These are phyloP conservation scores for Momotus momota DNA, from an alignment of 2,797 vertebrate genomes.

Conservation along the genomic window DNA sequence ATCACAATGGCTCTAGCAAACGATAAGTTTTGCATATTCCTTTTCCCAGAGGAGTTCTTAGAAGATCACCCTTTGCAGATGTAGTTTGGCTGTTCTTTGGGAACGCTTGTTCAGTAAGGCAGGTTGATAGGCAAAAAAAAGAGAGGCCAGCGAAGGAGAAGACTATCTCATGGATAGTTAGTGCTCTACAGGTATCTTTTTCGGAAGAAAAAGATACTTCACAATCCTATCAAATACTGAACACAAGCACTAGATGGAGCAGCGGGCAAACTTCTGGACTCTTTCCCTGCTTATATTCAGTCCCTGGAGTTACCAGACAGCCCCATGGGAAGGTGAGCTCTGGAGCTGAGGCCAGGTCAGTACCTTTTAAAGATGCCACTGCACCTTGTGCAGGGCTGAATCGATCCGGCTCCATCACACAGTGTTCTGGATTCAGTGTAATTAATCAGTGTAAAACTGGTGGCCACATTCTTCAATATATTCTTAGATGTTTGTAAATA, in stretches of 20 bases:
- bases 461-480: neutral
- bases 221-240: neutral
- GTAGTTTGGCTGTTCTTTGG: neutral
- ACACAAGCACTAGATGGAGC: slow-evolving; percentile 71
- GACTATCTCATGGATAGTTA: neutral
- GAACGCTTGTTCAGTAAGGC: neutral
- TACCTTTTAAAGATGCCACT: neutral
- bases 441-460: neutral
- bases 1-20: neutral
- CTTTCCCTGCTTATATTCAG: neutral
- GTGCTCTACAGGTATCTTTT: neutral
- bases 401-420: accelerated
- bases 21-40: neutral
- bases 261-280: slow-evolving; percentile 41
- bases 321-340: neutral
- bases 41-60: neutral
- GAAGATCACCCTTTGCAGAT: neutral
- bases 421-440: neutral
- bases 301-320: neutral
- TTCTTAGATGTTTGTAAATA: neutral
- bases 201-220: neutral
- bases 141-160: neutral
- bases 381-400: neutral
- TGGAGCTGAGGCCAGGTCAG: neutral
- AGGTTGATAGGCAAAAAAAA: neutral